These are phyloP conservation scores for Linepithema humile DNA, from an alignment of 1,140 invertebrate species.

Conservation along the genomic window DNA sequence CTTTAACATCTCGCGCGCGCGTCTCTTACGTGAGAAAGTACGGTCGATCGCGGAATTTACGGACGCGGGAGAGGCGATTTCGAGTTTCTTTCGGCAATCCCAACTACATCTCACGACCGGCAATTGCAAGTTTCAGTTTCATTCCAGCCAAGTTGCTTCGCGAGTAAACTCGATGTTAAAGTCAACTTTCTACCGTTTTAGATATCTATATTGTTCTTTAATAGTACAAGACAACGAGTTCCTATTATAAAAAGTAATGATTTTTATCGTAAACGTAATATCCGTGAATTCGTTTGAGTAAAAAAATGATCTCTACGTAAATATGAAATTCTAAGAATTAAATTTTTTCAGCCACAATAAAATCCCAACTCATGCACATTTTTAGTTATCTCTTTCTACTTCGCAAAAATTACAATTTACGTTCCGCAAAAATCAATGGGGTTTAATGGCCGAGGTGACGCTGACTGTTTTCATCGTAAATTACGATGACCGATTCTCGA, in stretches of 20 bases:
- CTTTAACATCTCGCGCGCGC: constrained; percentile 3
- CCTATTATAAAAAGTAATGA: not conserved
- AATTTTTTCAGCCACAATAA: not conserved
- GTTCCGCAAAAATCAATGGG: not conserved
- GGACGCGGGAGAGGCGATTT: not conserved
- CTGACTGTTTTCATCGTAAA: constrained; percentile 45
- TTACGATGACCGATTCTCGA: constrained; percentile 61
- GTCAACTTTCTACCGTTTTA: not conserved
- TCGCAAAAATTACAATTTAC: constrained; percentile 19
- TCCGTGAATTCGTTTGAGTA: not conserved
- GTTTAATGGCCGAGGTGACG: constrained; percentile 29
- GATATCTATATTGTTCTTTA: not conserved
- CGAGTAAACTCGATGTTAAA: constrained; percentile 1
- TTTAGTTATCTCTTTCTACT: not conserved
- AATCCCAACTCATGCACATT: not conserved
- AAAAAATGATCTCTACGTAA: not conserved
- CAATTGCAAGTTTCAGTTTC: constrained; percentile 32
- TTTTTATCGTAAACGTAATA: not conserved
- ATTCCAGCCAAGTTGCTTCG: not conserved
- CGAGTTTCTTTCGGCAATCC: constrained; percentile 27
- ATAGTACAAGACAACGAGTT: not conserved
- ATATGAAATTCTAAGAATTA: not conserved
- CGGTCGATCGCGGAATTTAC: constrained; percentile 3
- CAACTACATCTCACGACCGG: not conserved
- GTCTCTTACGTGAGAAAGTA: not conserved